Evolutionary conservation across 2,888 invertebrate genomes (phyloP), one percentile per base, ranked within the genome.

Genomic region (Megaustenia siamemsis): DNA sequence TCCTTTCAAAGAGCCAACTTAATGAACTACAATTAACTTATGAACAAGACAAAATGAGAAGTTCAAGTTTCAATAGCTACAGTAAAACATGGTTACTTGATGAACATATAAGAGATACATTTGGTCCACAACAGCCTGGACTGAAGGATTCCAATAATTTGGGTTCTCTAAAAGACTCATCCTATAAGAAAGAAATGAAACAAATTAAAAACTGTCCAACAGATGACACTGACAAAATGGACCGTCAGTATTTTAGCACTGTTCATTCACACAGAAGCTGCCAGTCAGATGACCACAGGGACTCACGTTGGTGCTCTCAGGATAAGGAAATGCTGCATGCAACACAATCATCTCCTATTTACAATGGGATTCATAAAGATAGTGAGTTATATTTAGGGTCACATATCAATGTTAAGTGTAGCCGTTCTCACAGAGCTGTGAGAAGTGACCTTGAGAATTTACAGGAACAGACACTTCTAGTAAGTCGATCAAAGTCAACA

Each of bases 141-240:
- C 24, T n/a, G 1, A 28, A 3, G 40, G 43, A 40, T 28, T 32
- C 35, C 53, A 53, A 35, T 38, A 6, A 68, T 4, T 28, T 10
- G 32, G 35, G 24, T 68, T 38, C 28, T 49, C 32, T 35, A 18
- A 24, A 49, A 38, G 0, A 1, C n/a, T 1, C 28, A 15, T 56
- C 53, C 5, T 38, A 28, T 21, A 68, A 35, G 43, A 38, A 71
- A 4, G 28, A 40, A 21, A 24, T 24, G 2, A 81, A 81, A 32
- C 35, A 38, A n/a, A 53, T 81, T 28, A 71, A 71, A 8, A 53
- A 60, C 32, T 56, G 71, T 32, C 56, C 71, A 81, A 1, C 35
- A 45, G 24, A 49, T 24, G 12, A 28, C 1, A 12, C 24, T 32
- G 32, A 12, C 2, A 35, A n/a, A 53, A 1, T 15, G 32, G 40